phyloP scores from a whole-genome alignment of 2,797 vertebrate species.

The Hemitrygon akajei region DNA sequence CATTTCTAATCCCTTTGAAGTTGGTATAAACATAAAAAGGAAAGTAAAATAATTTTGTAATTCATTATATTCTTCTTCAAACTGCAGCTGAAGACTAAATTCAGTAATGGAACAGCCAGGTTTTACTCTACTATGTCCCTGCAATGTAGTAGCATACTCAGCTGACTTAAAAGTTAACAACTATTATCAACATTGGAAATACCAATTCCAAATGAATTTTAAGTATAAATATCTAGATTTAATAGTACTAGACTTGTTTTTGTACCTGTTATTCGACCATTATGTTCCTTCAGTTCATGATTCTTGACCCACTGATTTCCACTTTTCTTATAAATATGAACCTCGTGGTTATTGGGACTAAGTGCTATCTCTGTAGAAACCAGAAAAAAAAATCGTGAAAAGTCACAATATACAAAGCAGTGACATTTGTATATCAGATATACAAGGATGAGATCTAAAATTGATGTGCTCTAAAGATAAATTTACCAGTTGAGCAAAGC shows the following conservation, averaged over 20 bases:
- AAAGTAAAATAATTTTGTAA: background rate
- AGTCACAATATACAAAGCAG: background rate
- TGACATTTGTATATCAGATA: slow-evolving; percentile 35
- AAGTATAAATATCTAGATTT: background rate
- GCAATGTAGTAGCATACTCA: background rate
- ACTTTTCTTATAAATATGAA: slow-evolving; percentile 97
- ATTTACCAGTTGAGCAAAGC: background rate
- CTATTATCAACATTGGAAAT: background rate
- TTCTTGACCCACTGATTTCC: slow-evolving; percentile 92
- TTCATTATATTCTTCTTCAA: background rate
- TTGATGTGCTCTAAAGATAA: background rate
- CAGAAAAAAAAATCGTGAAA: slow-evolving; percentile 8
- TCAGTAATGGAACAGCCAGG: background rate
- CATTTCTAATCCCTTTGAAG: background rate
- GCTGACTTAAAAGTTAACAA: background rate
- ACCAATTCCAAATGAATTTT: background rate
- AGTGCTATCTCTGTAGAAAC: slow-evolving; percentile 81
- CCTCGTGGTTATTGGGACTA: slow-evolving; percentile 97
- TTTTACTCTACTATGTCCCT: background rate
- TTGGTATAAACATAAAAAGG: background rate
- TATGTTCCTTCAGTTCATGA: slow-evolving; percentile 96
- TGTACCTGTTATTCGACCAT: slow-evolving; percentile 94
- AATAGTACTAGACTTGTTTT: slow-evolving; percentile 1
- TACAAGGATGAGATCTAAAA: background rate
- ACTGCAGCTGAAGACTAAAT: background rate